A percentile compares a stretch with the other conserved stretches of the same genome.
phyloP scores from a whole-genome alignment of 2,113 vertebrate species.

The Microtus ochrogaster region DNA sequence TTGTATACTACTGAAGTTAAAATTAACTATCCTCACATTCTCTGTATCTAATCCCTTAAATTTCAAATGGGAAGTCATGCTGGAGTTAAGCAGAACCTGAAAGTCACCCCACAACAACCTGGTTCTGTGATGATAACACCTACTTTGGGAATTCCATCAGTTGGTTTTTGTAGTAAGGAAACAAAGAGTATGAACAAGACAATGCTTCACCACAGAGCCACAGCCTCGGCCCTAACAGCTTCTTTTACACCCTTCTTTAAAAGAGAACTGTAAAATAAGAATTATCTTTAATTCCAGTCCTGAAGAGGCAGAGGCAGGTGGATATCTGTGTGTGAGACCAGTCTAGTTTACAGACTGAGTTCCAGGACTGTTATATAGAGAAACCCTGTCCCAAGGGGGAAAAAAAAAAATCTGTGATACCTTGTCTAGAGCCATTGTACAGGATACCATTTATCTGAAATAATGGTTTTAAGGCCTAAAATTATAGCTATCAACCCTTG shows the following conservation, averaged over 20 bases:
- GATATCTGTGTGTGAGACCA: no score
- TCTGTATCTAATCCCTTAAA: not conserved
- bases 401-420: not conserved
- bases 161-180: not conserved
- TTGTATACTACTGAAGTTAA: not conserved
- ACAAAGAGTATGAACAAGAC: not conserved
- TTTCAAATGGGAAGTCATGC: slow-evolving; percentile 21
- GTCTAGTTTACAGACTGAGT: no score
- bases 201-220: not conserved
- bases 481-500: not conserved
- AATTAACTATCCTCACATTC: slow-evolving; percentile 26
- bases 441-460: not conserved
- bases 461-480: not conserved
- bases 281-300: no score
- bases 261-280: not conserved
- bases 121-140: slow-evolving; percentile 46
- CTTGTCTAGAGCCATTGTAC: not conserved
- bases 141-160: not conserved
- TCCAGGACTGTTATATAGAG: no score
- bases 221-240: not conserved
- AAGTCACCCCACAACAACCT: not conserved
- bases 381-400: no score
- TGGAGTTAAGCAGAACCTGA: slow-evolving; percentile 26
- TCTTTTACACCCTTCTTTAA: not conserved
- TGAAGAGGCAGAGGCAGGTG: no score